Base-by-base conservation (phyloP, 1,140 invertebrate species). In the Acyrthosiphon pisum region DNA sequence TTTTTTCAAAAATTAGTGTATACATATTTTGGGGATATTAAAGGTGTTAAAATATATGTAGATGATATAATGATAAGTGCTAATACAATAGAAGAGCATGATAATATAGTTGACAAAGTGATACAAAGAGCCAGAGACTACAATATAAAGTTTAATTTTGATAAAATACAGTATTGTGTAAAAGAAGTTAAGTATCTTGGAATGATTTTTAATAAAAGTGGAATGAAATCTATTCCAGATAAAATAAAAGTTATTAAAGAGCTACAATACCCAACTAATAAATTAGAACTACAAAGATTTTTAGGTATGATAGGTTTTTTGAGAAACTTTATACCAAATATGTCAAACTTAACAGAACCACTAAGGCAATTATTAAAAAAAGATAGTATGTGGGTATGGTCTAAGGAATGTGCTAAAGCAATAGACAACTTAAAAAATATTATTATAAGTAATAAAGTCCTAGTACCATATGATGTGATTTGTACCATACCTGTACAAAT, bases 1-100 rank as follows among this genome's bases (percentile, higher is more conserved):
- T 94, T 95, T 56, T 96, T 95, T 94, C 95, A 95, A 53, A 83
- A 93, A 93, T 92, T 84, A 76, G 94, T 95, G 89, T 93, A 93
- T 53, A 93, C 95, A 92, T 94, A 95, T 23, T 95, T 95, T 94
- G 93, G 94, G 23, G 94, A 94, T 86, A 94, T 95, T 30, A 44
- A 94, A 86, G 95, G 94, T 53, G 94, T 95, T 37, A 94, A 94
- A 90, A 90, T 95, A 6, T 94, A 94, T 83, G 94, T 95, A 37
- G 95, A 95, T 94, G 95, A 95, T 94, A 94, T 95, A 14, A 37
- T 95, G n/a, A 93, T 95, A 50, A 94, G 92, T 76, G 95, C 94
- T 1, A 94, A 93, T 94, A 94, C 68, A n/a, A 88, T 90, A 91
- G 76, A 93, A n/a, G 94, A 94, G 50, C 94, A 94, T 93, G 92